phyloP scores from a whole-genome alignment of 2,888 invertebrate species.

The Horisme vitalbata region DNA sequence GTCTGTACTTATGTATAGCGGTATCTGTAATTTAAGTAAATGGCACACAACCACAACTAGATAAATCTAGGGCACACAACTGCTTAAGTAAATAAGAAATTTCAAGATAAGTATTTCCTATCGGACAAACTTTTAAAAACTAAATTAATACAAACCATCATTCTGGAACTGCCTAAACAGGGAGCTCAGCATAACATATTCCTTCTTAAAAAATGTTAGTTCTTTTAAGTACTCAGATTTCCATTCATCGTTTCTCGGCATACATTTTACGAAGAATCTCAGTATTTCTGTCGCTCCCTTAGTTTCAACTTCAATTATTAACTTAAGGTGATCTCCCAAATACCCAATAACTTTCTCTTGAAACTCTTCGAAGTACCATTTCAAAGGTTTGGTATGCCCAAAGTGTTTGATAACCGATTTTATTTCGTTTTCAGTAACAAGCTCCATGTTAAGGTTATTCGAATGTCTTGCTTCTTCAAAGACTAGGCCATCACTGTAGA shows the following conservation, averaged over 20 bases:
- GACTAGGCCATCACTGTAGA: neutral
- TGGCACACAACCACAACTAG: no score
- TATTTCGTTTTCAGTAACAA: conserved; percentile 52
- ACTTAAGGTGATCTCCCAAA: conserved; percentile 65
- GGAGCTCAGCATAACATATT: conserved; percentile 57
- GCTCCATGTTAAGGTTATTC: conserved; percentile 52
- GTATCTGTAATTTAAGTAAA: no score
- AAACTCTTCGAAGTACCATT: conserved; percentile 54
- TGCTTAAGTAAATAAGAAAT: no score
- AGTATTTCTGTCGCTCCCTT: conserved; percentile 39
- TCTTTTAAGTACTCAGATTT: conserved; percentile 64
- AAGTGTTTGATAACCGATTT: conserved; percentile 45
- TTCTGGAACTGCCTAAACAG: conserved; percentile 60
- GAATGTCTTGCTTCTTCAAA: no score
- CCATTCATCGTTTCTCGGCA: conserved; percentile 78
- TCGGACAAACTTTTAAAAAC: no score
- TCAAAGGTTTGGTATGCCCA: conserved; percentile 40
- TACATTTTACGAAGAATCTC: conserved; percentile 83
- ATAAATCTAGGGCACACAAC: no score
- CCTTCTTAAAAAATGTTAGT: conserved; percentile 60
- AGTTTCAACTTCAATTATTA: conserved; percentile 46
- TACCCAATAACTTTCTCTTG: conserved; percentile 61
- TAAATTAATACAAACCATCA: conserved; percentile 21
- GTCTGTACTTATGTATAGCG: no score
- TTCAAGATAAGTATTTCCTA: no score